phyloP scores from a whole-genome alignment of 2,113 vertebrate genomes.

The Pelusios castaneus region DNA sequence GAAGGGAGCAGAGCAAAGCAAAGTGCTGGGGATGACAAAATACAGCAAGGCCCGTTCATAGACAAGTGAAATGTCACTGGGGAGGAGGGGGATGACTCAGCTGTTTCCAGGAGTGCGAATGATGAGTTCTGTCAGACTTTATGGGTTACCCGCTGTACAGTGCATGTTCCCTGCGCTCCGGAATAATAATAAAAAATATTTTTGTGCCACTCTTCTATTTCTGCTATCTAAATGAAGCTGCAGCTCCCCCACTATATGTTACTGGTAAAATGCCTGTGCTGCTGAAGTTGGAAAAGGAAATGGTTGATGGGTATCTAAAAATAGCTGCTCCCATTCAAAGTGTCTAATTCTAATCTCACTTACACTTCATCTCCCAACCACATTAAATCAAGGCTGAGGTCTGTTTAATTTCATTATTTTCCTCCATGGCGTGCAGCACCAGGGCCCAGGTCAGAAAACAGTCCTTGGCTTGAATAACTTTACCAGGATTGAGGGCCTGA shows the following conservation, averaged over 20 bases:
- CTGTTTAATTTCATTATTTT: background rate
- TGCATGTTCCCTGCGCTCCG: accelerated
- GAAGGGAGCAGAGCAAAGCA: background rate
- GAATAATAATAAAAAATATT: background rate
- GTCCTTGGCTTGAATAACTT: accelerated
- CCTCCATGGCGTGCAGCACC: accelerated
- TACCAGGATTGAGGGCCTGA: background rate
- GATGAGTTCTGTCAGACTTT: background rate
- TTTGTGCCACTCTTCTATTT: background rate
- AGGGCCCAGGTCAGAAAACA: background rate
- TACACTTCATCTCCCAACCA: background rate
- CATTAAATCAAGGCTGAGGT: background rate
- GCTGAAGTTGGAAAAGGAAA: background rate
- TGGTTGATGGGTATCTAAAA: background rate
- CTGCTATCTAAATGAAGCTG: background rate
- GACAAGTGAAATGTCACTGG: background rate
- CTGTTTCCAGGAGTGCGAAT: background rate
- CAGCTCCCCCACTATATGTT: background rate
- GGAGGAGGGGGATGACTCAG: background rate
- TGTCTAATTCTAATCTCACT: background rate
- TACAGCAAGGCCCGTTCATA: background rate
- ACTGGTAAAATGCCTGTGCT: background rate
- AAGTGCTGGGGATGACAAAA: slow-evolving; percentile 26
- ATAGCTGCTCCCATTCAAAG: background rate
- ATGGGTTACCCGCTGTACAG: background rate